phyloP scores from a whole-genome alignment of 2,113 vertebrate genomes.

The Vidua macroura region DNA sequence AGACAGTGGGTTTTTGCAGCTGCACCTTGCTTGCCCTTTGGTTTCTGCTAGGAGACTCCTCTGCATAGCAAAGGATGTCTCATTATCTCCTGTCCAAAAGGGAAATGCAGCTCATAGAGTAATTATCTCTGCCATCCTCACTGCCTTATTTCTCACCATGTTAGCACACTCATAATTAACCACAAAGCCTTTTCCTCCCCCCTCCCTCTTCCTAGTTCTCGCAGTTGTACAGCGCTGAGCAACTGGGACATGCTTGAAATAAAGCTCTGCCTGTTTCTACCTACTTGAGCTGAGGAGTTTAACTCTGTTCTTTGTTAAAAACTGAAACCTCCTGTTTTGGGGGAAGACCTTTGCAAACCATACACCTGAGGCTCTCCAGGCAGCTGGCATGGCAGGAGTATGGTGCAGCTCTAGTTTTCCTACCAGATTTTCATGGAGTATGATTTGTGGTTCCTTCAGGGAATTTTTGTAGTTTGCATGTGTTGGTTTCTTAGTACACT shows the following conservation, averaged over 20 bases:
- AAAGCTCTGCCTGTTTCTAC: not conserved
- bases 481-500: not conserved
- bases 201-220: not conserved
- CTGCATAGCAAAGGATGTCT: not conserved
- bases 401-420: not conserved
- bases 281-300: not conserved
- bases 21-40: not conserved
- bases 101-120: not conserved
- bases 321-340: not conserved
- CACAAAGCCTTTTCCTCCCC: not conserved
- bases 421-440: not conserved
- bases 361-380: not conserved
- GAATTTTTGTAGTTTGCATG: not conserved
- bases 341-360: not conserved
- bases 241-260: not conserved
- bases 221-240: not conserved
- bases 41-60: not conserved
- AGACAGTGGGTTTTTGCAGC: not conserved
- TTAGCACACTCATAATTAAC: constrained; percentile 31
- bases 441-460: not conserved
- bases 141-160: constrained; percentile 17
- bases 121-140: constrained; percentile 20
- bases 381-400: not conserved
- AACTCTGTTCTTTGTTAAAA: not conserved
- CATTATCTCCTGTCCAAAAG: constrained; percentile 33